These are phyloP conservation scores for Aepyceros melampus DNA, from an alignment of 2,113 vertebrate species.

Conservation along the genomic window DNA sequence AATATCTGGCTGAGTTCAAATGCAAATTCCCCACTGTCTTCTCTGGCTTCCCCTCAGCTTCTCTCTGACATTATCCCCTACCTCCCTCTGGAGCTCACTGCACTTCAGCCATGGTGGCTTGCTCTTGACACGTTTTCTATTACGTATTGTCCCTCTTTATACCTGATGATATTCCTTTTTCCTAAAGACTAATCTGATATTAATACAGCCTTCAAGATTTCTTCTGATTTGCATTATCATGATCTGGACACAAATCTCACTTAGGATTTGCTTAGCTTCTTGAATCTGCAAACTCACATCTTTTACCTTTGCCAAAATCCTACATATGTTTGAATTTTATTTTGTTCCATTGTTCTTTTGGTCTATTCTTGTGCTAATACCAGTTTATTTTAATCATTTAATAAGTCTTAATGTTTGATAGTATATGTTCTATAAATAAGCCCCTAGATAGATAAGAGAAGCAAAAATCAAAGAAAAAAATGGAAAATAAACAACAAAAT, in stretches of 20 bases:
- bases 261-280: background rate
- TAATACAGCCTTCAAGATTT: background rate
- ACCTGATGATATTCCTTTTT: background rate
- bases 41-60: background rate
- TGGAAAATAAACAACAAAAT: background rate
- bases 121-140: background rate
- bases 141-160: background rate
- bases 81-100: background rate
- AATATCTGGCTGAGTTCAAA: background rate
- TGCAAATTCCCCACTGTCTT: background rate
- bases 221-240: background rate
- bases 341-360: background rate
- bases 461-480: background rate
- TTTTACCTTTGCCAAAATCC: background rate
- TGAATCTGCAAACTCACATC: background rate
- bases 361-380: background rate
- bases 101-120: background rate
- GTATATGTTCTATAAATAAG: background rate
- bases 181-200: background rate
- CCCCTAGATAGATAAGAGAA: background rate
- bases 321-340: background rate
- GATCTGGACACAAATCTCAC: background rate
- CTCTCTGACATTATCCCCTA: background rate
- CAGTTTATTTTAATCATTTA: background rate
- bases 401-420: background rate